These are phyloP conservation scores for Myotis vivesi DNA, from an alignment of 2,797 vertebrate species.

Conservation along the genomic window DNA sequence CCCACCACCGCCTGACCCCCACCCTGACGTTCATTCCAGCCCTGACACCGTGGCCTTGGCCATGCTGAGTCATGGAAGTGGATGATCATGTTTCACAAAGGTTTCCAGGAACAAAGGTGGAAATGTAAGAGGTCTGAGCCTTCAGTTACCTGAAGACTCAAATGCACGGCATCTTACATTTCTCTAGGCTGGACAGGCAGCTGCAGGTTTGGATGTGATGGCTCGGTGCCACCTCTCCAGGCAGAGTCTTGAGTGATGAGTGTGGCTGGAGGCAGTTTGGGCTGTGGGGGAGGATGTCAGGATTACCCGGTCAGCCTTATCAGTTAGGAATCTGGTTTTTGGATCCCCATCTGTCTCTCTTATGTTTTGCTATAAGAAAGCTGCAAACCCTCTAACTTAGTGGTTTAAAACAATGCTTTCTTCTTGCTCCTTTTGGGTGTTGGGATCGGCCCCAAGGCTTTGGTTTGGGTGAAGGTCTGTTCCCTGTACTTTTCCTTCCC, in stretches of 20 bases:
- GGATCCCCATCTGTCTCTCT: background rate
- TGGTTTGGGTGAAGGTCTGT: background rate
- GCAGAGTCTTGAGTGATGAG: background rate
- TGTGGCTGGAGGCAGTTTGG: background rate
- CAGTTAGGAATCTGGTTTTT: background rate
- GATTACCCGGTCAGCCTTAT: background rate
- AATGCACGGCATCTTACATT: background rate
- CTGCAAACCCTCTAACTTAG: background rate
- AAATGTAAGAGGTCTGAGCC: background rate
- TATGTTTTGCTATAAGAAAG: background rate
- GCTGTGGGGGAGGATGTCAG: background rate
- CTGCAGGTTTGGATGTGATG: background rate
- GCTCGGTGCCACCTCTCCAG: background rate
- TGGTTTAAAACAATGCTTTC: background rate
- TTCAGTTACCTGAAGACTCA: background rate
- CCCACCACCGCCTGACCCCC: fast-evolving
- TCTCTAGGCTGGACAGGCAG: background rate
- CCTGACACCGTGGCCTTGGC: background rate
- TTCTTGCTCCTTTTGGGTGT: background rate
- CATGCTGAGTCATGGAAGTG: background rate
- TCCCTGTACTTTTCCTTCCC: background rate
- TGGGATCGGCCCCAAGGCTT: background rate
- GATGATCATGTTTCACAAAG: background rate
- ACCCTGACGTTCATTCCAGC: background rate
- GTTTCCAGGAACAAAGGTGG: background rate